Evolutionary conservation across 2,888 invertebrate species (phyloP), one percentile per base, ranked within the genome.

Genomic region (Rhodophaea formosa): DNA sequence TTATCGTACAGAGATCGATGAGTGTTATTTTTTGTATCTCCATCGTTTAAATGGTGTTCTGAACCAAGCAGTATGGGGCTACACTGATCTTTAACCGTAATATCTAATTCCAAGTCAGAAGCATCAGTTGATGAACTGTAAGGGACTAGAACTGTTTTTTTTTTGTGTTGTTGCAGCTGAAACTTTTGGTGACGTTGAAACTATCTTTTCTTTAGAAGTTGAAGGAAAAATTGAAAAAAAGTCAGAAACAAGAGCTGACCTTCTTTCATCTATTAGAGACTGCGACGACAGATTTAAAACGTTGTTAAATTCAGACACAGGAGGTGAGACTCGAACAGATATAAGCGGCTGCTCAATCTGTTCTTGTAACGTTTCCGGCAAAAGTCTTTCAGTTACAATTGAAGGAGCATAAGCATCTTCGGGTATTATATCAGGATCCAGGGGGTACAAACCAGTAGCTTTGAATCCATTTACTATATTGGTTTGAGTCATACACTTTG

Each of bases 61-160:
- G n/a, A n/a, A n/a, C n/a, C n/a, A n/a, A n/a, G n/a, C n/a, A n/a
- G n/a, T n/a, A 53, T 58, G 57, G 12, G 44, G 59, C 58, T 12
- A 32, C 57, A 63, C 53, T 61, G 61, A 62, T 64, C 63, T 64
- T 65, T 65, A 61, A 59, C 61, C 60, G 63, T 62, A 61, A 45
- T 64, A 64, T 65, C 63, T 59, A 59, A 14, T 55, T 60, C 64
- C 45, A 59, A 39, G 61, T 67, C 63, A 55, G 64, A 65, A 65
- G 56, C 62, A 62, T 65, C 63, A 64, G 60, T 64, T 66, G 60
- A n/a, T n/a, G n/a, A n/a, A n/a, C n/a, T n/a, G 63, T 67, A 63
- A 63, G 61, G 51, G 64, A 65, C 65, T 62, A 62, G 61, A 65
- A 62, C 57, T 12, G 63, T 61, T 66, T 65, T 64, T 62, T 59